These are phyloP conservation scores for Corbicula japonica DNA, from an alignment of 2,888 invertebrate genomes.

Conservation along the genomic window DNA sequence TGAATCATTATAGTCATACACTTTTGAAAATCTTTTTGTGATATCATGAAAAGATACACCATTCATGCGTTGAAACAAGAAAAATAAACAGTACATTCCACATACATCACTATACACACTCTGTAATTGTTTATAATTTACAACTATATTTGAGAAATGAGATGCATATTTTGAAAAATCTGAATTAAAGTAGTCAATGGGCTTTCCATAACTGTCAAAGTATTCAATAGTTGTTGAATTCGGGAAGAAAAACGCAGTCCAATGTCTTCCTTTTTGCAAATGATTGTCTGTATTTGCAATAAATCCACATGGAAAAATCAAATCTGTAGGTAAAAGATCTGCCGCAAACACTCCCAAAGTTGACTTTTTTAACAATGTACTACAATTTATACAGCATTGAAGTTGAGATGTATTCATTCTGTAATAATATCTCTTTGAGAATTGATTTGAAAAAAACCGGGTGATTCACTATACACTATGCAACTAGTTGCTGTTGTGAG, in stretches of 20 bases:
- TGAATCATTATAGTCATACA: constrained; percentile 39
- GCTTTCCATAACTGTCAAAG: constrained; percentile 52
- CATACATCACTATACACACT: constrained; percentile 49
- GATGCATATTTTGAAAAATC: constrained; percentile 35
- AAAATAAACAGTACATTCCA: constrained; percentile 59
- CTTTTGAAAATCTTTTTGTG: constrained; percentile 44
- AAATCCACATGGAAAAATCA: constrained; percentile 34
- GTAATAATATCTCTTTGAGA: constrained; percentile 53
- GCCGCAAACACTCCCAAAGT: constrained; percentile 56
- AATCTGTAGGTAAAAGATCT: constrained; percentile 38
- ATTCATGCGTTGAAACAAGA: constrained; percentile 43
- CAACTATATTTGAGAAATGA: constrained; percentile 6
- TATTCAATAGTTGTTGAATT: constrained; percentile 26
- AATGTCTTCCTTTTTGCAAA: constrained; percentile 18
- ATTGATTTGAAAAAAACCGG: constrained; percentile 52
- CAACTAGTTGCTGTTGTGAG: constrained; percentile 45
- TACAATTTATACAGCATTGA: constrained; percentile 51
- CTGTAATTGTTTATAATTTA: constrained; percentile 47
- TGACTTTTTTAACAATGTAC: constrained; percentile 22
- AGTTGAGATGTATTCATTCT: constrained; percentile 60
- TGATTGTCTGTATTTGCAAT: constrained; percentile 49
- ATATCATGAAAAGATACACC: constrained; percentile 49
- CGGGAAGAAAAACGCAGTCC: constrained; percentile 41
- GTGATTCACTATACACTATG: constrained; percentile 54
- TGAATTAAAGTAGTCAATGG: constrained; percentile 18